These are phyloP conservation scores for Hyphantria cunea DNA, from an alignment of 1,140 invertebrate genomes.

Conservation along the genomic window DNA sequence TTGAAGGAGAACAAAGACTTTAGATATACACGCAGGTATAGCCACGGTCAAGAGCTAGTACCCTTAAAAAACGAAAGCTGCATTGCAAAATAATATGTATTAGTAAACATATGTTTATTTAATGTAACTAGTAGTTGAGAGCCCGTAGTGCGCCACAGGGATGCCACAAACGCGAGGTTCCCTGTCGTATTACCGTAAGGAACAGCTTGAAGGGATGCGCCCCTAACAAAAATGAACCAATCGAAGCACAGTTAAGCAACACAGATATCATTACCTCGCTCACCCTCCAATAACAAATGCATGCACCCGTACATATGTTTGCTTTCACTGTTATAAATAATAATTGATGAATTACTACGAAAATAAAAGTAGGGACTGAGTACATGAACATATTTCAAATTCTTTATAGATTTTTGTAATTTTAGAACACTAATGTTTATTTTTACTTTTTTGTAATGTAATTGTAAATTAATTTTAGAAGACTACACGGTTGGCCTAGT, in stretches of 20 bases:
- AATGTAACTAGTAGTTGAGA: constrained; percentile 50
- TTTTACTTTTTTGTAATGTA: too few relatives aligned
- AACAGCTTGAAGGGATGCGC: constrained; percentile 51
- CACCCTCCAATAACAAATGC: constrained; percentile 46
- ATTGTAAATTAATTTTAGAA: too few relatives aligned
- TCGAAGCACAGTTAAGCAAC: constrained; percentile 42
- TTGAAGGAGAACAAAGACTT: too few relatives aligned
- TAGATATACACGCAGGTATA: too few relatives aligned
- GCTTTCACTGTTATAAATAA: constrained; percentile 73
- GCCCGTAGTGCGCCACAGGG: constrained; percentile 62
- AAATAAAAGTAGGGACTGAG: constrained; percentile 66
- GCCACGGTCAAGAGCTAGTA: too few relatives aligned
- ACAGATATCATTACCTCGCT: constrained; percentile 49
- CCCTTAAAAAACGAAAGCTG: constrained; percentile 3
- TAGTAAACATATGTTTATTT: constrained; percentile 43
- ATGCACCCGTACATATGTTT: constrained; percentile 67
- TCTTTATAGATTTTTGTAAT: constrained; percentile 27
- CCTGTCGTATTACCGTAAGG: constrained; percentile 34
- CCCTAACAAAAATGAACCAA: constrained; percentile 57
- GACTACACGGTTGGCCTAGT: too few relatives aligned
- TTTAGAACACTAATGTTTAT: too few relatives aligned
- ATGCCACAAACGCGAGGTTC: constrained; percentile 39
- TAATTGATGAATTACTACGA: constrained; percentile 58
- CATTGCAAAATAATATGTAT: constrained; percentile 14
- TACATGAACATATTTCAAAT: constrained; percentile 9